Evolutionary conservation across 2,888 invertebrate species (phyloP), one percentile per base, ranked within the genome.

Genomic region (Laothoe populi): DNA sequence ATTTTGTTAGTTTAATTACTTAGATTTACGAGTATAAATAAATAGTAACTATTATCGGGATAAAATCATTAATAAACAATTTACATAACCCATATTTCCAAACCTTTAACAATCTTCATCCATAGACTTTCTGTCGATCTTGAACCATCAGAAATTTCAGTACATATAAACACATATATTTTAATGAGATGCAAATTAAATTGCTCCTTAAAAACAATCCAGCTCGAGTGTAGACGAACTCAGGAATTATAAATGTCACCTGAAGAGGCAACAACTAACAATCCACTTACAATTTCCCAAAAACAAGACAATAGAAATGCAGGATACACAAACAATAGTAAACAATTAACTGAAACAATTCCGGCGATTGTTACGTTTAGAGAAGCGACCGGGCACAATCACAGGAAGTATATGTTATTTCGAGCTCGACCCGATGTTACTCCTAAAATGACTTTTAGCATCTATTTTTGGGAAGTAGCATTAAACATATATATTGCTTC

Each of bases 311-410:
- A 66, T 61, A 65, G 61, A 68, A 64, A 64, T 63, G 64, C 71
- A 75, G 78, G 77, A 80, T 81, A 78, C 74, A 67, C 66, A 68
- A 73, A 78, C 80, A 79, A 79, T 79, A 71, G 78, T 70, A 69
- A 73, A 72, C 74, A 74, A 78, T 78, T 78, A 74, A 71, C 70
- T 76, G 75, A 76, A 72, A 72, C 75, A 61, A 82, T 82, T 83
- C 84, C 86, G 81, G 79, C 69, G 70, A 83, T 86, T 84, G 86
- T 83, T 67, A 65, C 66, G 73, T 73, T 72, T 71, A 70, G 69
- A 67, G 70, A 70, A 72, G 72, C 70, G 73, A 67, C 66, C 63
- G 66, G 59, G 62, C 64, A 86, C 86, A 86, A 86, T 84, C 72
- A 64, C 78, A 82, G 86, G 86, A 84, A 81, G 72, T 70, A 66